phyloP scores from a whole-genome alignment of 2,113 vertebrate genomes.

The Coregonus clupeaformis region DNA sequence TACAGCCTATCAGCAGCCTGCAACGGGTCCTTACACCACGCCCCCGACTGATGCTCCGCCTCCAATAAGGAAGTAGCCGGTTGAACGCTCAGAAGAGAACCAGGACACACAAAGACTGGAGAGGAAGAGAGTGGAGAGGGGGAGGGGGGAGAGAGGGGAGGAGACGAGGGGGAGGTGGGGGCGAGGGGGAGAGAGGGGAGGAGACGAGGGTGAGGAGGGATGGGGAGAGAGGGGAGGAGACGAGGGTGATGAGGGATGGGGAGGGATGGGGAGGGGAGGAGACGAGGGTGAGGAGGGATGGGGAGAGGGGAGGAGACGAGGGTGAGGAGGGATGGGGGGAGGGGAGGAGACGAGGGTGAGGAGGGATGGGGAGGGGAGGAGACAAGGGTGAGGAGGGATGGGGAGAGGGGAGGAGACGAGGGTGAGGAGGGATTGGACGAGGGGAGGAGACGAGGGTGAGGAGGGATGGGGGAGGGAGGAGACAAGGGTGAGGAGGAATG shows the following conservation, averaged over 20 bases:
- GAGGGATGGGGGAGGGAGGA: not conserved
- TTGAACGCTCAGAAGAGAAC: slow-evolving; percentile 85
- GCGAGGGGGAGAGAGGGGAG: slow-evolving; percentile 27
- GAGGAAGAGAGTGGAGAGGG: slow-evolving; percentile 37
- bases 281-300: no score
- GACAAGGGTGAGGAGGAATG: no score
- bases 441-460: slow-evolving; percentile 18
- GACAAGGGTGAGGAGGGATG: not conserved
- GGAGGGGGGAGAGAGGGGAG: slow-evolving; percentile 1
- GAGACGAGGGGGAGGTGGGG: not conserved
- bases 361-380: no score
- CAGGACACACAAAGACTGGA: slow-evolving; percentile 93
- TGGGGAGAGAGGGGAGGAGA: slow-evolving; percentile 17
- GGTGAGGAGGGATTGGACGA: not conserved
- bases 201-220: slow-evolving; percentile 13
- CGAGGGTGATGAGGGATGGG: no score
- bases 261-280: no score
- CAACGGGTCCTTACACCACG: slow-evolving; percentile 94
- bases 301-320: not conserved
- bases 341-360: not conserved
- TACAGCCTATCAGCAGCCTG: slow-evolving; percentile 92
- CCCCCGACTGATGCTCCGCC: slow-evolving; percentile 89
- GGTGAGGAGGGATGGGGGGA: not conserved
- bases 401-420: not conserved
- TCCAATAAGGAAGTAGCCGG: slow-evolving; percentile 84